phyloP scores from a whole-genome alignment of 2,113 vertebrate genomes.

The Phrynosoma platyrhinos region DNA sequence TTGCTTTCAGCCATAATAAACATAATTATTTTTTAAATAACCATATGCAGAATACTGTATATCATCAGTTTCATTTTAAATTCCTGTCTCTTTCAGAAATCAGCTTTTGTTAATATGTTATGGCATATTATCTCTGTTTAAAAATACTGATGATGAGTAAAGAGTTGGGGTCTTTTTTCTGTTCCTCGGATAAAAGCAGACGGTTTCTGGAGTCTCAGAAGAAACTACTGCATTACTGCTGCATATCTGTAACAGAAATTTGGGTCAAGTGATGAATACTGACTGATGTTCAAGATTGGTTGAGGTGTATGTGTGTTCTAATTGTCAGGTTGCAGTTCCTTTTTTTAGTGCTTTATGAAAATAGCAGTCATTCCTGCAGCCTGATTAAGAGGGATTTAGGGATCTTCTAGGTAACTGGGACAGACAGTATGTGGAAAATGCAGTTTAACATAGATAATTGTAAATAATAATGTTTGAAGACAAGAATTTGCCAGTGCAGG shows the following conservation, averaged over 20 bases:
- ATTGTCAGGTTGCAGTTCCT: conserved; percentile 19
- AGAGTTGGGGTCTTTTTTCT: conserved; percentile 7
- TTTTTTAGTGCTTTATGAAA: conserved; percentile 2
- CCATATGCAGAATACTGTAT: neutral
- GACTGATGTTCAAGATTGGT: neutral
- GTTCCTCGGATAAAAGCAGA: conserved; percentile 39
- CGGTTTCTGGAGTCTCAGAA: conserved; percentile 14
- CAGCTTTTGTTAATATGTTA: conserved; percentile 4
- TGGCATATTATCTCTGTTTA: conserved; percentile 23
- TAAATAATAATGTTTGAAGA: neutral
- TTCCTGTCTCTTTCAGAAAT: conserved; percentile 7
- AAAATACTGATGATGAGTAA: conserved; percentile 27
- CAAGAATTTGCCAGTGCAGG: neutral
- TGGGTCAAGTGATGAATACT: conserved; percentile 53
- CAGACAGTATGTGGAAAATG: conserved; percentile 35
- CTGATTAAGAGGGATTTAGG: conserved; percentile 40
- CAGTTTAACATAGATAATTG: conserved; percentile 22
- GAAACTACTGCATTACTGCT: conserved; percentile 60
- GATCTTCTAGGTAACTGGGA: conserved; percentile 7
- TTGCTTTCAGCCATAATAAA: neutral
- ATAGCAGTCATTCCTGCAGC: conserved; percentile 27
- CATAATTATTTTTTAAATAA: conserved; percentile 11
- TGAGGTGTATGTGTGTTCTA: neutral
- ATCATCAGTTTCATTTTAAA: neutral
- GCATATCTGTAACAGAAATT: conserved; percentile 57